Evolutionary conservation across 1,140 invertebrate genomes (phyloP), one percentile per base, ranked within the genome.

Genomic region (Cotesia typhae): DNA sequence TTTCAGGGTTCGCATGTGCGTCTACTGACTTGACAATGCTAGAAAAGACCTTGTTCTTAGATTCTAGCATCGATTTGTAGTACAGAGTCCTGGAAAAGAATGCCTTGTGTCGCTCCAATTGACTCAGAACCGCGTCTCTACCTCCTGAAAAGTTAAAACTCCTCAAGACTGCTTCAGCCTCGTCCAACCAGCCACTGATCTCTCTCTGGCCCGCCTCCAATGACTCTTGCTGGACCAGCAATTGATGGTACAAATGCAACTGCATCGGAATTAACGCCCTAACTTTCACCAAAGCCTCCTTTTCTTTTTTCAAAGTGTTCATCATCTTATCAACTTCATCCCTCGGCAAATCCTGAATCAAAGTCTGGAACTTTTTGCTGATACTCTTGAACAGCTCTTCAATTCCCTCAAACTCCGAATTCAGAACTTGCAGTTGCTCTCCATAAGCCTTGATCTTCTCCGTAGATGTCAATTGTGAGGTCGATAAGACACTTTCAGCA

Each of bases 11-110:
- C 74, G 92, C 91, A 70, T 90, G 87, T 65, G 78, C 79, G 60
- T 93, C 91, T 3, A 94, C 91, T 0, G 93, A 90, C 78, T 93
- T 93, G 0, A 94, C 88, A n/a, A 98, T 93, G 78, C 92, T 96
- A 74, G 92, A 91, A 84, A 96, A 93, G n/a, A 97, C 92, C 87
- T 97, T 97, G 83, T 96, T 97, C 85, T 97, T 97, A 78, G 94
- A 97, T 77, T 97, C 95, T 53, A 98, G 81, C 92, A 97, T 96
- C 0, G 95, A 96, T 81, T 94, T 94, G 84, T 97, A 97, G 83
- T 97, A 97, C 0, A 95, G 90, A 0, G 92, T 94, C 71, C 95
- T 90, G 0, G 94, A 92, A 83, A 97, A 96, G 87, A 96, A 96
- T 14, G 91, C 89, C 83, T 96, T 96, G 79, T 98, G 94, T 76